A percentile compares a stretch with the other conserved stretches of the same genome.
phyloP scores from a whole-genome alignment of 2,113 vertebrate species.

The Tricholaema leucomelas region DNA sequence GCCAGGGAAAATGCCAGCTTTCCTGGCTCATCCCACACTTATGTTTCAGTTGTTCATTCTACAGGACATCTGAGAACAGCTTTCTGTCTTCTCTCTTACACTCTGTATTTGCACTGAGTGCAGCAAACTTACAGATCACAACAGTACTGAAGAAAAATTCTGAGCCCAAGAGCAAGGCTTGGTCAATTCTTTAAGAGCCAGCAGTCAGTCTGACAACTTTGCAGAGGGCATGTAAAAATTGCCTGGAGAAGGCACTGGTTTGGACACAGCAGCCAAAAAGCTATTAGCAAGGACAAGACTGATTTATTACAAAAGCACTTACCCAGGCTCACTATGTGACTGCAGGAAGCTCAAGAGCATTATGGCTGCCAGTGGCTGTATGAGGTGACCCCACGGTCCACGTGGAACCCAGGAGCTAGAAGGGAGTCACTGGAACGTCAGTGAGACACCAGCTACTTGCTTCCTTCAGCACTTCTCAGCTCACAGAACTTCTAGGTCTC shows the following conservation, averaged over 20 bases:
- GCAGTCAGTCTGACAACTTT: slow-evolving; percentile 39
- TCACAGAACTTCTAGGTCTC: slow-evolving; percentile 24
- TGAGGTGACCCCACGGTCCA: neutral
- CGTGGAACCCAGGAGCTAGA: neutral
- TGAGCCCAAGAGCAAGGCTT: slow-evolving; percentile 40
- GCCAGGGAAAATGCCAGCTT: slow-evolving; percentile 42
- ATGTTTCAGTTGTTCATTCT: slow-evolving; percentile 46
- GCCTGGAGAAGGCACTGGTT: slow-evolving; percentile 64
- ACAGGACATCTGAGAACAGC: slow-evolving; percentile 57
- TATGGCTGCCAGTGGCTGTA: slow-evolving; percentile 1
- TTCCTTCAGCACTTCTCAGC: slow-evolving; percentile 8
- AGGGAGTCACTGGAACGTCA: slow-evolving; percentile 10
- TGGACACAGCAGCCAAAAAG: slow-evolving; percentile 37
- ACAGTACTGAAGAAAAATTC: slow-evolving; percentile 38
- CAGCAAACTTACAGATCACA: slow-evolving; percentile 30
- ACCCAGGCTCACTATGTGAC: slow-evolving; percentile 20
- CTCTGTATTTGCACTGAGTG: slow-evolving; percentile 9
- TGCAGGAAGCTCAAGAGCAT: slow-evolving; percentile 29
- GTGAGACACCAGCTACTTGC: slow-evolving; percentile 8
- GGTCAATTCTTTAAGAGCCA: slow-evolving; percentile 14
- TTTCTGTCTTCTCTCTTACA: slow-evolving; percentile 56
- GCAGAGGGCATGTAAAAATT: slow-evolving; percentile 33
- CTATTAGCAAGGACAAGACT: slow-evolving; percentile 21
- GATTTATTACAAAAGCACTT: slow-evolving; percentile 22
- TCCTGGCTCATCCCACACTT: slow-evolving; percentile 44